A percentile compares a stretch with the other conserved stretches of the same genome.
Conservation (phyloP, 2,888 invertebrate genomes). For the Lissocephala sabroskyi region DNA sequence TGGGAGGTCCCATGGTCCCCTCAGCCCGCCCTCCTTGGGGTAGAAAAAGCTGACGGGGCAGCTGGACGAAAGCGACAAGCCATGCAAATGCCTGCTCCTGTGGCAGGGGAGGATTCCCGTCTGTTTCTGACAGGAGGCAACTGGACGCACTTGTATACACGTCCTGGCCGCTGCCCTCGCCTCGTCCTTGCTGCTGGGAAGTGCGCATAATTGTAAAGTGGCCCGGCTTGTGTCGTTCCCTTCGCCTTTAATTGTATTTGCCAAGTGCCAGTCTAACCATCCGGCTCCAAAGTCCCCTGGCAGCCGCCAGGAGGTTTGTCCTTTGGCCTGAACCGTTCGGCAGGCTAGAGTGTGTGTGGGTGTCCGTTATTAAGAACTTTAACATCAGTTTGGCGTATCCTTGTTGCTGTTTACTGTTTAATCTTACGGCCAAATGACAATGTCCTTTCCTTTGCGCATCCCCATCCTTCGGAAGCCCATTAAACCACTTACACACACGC, state of each 20-base stretch:
- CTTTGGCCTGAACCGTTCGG: neutral
- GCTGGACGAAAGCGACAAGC: slow-evolving; percentile 19
- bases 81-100: slow-evolving; percentile 17
- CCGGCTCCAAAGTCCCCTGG: neutral
- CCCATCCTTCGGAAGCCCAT: slow-evolving; percentile 13
- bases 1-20: neutral
- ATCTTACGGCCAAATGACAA: slow-evolving; percentile 1
- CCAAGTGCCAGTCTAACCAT: slow-evolving; percentile 2
- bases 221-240: slow-evolving; percentile 30
- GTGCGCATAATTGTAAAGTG: slow-evolving; percentile 43
- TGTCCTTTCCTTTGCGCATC: slow-evolving; percentile 2
- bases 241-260: slow-evolving; percentile 50
- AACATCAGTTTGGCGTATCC: slow-evolving; percentile 58
- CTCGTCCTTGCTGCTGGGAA: slow-evolving; percentile 6
- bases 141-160: slow-evolving; percentile 3
- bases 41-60: slow-evolving; percentile 29
- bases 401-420: slow-evolving; percentile 23
- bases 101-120: too few relatives aligned
- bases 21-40: too few relatives aligned
- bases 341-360: slow-evolving; percentile 13
- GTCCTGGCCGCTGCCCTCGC: neutral
- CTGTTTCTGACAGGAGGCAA: too few relatives aligned
- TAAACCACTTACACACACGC: slow-evolving; percentile 9
- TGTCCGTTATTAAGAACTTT: slow-evolving; percentile 50
- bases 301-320: neutral